Evolutionary conservation across 2,113 vertebrate genomes (phyloP).

Genomic region (Scalopus aquaticus): DNA sequence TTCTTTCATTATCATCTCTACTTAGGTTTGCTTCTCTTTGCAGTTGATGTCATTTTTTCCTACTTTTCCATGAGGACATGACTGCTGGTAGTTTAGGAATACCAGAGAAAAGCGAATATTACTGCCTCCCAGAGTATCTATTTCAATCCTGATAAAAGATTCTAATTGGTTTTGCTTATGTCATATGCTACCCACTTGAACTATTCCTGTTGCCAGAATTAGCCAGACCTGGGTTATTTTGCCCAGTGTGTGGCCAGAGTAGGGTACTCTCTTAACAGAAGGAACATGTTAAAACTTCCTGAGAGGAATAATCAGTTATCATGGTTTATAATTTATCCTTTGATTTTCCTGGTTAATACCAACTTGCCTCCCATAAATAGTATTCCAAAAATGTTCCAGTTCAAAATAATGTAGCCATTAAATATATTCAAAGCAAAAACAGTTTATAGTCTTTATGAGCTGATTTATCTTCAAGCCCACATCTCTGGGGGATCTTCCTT

Average conservation of each 20-base stretch:
- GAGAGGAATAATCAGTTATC: background rate
- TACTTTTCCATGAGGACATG: background rate
- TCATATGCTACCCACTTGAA: background rate
- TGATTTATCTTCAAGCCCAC: background rate
- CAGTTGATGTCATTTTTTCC: background rate
- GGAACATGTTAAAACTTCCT: background rate
- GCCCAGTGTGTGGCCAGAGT: background rate
- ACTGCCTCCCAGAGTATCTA: background rate
- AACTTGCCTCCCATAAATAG: background rate
- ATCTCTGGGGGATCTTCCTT: background rate
- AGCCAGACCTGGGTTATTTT: background rate
- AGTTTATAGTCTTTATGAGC: background rate
- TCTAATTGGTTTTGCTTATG: background rate
- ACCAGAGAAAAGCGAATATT: background rate
- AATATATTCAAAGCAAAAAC: background rate
- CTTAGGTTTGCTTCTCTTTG: background rate
- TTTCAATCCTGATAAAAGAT: constrained; percentile 18
- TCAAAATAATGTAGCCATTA: background rate
- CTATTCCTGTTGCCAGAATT: background rate
- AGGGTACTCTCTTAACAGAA: constrained; percentile 1
- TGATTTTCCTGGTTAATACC: background rate
- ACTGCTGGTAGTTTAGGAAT: background rate
- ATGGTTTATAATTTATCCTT: background rate
- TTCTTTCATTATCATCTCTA: background rate
- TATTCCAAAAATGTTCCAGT: background rate